Percentiles rank a stretch among this genome's conserved stretches.
Evolutionary conservation across 2,888 invertebrate species (phyloP).

Genomic region (Himalopsyche tibetana): DNA sequence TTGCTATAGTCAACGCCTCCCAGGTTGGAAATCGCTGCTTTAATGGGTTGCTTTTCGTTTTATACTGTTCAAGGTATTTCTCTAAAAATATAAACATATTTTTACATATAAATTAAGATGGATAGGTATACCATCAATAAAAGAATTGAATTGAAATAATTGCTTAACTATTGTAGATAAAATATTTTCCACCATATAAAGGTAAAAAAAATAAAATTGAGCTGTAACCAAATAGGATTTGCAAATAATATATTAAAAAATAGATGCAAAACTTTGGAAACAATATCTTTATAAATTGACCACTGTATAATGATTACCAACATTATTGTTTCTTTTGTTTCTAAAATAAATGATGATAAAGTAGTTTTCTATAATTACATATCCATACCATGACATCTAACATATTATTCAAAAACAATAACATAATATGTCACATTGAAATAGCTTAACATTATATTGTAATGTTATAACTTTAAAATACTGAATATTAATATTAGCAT

Average conservation of each 20-base stretch:
- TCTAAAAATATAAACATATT: conserved; percentile 22
- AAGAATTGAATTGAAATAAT: not conserved
- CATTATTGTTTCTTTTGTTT: no score
- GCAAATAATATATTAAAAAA: no score
- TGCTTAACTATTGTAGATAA: no score
- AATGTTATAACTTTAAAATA: not conserved
- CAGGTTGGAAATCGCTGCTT: no score
- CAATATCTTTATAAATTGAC: no score
- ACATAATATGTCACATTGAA: not conserved
- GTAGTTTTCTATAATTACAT: not conserved
- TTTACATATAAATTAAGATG: conserved; percentile 24
- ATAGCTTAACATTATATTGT: not conserved
- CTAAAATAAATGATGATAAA: not conserved
- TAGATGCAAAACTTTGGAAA: no score
- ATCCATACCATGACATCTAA: not conserved
- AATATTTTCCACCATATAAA: no score
- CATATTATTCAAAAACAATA: no score
- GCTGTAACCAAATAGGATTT: no score
- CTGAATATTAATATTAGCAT: not conserved
- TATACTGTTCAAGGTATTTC: not conserved
- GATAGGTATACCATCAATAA: not conserved
- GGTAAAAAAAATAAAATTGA: no score
- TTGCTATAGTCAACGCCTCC: no score
- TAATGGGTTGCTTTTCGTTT: not conserved
- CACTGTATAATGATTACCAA: no score